Evolutionary conservation across 2,113 vertebrate genomes (phyloP), one percentile per base, ranked within the genome.

Genomic region (Microcebus ravelobensis): DNA sequence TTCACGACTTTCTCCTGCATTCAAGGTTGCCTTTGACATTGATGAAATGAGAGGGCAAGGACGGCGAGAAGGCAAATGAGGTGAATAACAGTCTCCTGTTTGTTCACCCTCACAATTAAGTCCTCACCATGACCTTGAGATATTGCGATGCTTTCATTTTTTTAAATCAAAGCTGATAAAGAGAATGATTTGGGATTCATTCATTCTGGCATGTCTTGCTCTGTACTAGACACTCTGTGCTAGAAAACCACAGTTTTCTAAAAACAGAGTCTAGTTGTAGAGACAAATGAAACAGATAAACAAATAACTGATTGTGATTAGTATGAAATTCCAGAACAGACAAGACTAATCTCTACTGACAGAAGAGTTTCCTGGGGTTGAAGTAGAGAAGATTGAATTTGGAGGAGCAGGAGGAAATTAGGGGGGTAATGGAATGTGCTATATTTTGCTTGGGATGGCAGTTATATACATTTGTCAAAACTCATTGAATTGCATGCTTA

Each of bases 81-180:
- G 31, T 36, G 23, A 45, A 36, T 12, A 11, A 81, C 59, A 73
- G 48, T 23, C 10, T 71, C 39, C 15, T 63, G 34, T 12, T 57
- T 59, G 1, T 31, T 87, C 65, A 59, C 57, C 27, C 9, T 73
- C 12, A 4, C 2, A 39, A 23, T 63, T 6, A 83, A 29, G n/a
- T 29, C 34, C 34, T 82, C 57, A 45, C 42, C 13, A 20, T 63
- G 42, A 20, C 15, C 15, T 42, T 45, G 29, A 82, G 77, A 48
- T 88, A 65, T 57, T 36, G 89, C 65, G 5, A 68, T 80, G 36
- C 1, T 63, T 94, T 34, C 18, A 2, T 81, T 80, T 52, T 52
- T 96, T 82, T 17, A 90, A 93, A 42, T 59, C 23, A 79, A 95
- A 82, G 8, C 21, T 79, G 82, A 57, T 86, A 55, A 68, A 63